These are phyloP conservation scores for Oryzaephilus surinamensis DNA, from an alignment of 1,140 invertebrate genomes.

Conservation along the genomic window DNA sequence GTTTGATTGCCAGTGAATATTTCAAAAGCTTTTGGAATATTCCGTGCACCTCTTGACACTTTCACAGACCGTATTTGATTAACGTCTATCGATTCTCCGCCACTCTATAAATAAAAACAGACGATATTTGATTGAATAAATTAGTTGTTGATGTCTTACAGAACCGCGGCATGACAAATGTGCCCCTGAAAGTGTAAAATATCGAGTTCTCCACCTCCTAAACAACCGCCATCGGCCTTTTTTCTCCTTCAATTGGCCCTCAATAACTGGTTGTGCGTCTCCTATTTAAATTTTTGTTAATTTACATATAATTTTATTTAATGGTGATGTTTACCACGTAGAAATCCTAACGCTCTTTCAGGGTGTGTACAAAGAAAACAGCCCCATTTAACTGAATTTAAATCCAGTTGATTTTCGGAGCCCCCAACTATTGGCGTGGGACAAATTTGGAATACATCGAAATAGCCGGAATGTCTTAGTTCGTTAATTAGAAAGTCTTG, in stretches of 20 bases:
- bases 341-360: slow-evolving; percentile 70
- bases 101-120: slow-evolving; percentile 45
- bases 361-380: slow-evolving; percentile 89
- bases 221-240: slow-evolving; percentile 88
- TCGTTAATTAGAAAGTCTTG: slow-evolving; percentile 77
- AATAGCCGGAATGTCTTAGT: slow-evolving; percentile 74
- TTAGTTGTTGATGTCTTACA: slow-evolving; percentile 44
- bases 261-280: slow-evolving; percentile 63
- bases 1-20: slow-evolving; percentile 90
- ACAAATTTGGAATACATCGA: slow-evolving; percentile 81
- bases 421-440: slow-evolving; percentile 39
- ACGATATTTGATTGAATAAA: slow-evolving; percentile 1
- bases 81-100: slow-evolving; percentile 68
- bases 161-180: slow-evolving; percentile 80
- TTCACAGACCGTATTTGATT: slow-evolving; percentile 88
- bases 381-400: slow-evolving; percentile 51
- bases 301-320: neutral
- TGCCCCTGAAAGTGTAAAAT: slow-evolving; percentile 86
- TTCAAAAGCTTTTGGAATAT: slow-evolving; percentile 91
- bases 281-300: slow-evolving; percentile 20
- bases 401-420: slow-evolving; percentile 32
- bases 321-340: slow-evolving; percentile 42
- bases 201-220: slow-evolving; percentile 80
- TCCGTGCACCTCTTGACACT: slow-evolving; percentile 70
- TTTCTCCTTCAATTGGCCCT: slow-evolving; percentile 91